These are phyloP conservation scores for Drosophila ohnishii DNA, from an alignment of 1,140 invertebrate genomes.

Conservation along the genomic window DNA sequence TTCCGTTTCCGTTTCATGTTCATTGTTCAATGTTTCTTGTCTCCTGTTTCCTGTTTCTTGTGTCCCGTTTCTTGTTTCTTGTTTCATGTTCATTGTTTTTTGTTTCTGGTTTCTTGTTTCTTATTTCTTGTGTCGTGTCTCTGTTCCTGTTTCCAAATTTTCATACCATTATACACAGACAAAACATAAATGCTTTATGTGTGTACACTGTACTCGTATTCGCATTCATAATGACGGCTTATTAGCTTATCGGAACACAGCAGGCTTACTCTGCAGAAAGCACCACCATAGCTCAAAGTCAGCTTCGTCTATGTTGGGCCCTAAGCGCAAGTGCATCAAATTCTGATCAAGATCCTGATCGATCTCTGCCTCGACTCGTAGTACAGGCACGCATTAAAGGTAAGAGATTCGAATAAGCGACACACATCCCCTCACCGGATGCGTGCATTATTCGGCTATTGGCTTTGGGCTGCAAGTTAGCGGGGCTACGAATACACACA, in stretches of 20 bases:
- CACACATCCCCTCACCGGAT: slow-evolving; percentile 12
- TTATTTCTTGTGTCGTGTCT: slow-evolving; percentile 15
- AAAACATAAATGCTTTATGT: slow-evolving; percentile 69
- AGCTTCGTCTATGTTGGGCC: slow-evolving; percentile 79
- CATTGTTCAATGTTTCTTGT: slow-evolving; percentile 11
- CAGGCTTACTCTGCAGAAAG: slow-evolving; percentile 81
- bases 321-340: slow-evolving; percentile 54
- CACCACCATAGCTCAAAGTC: slow-evolving; percentile 83
- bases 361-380: slow-evolving; percentile 1
- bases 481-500: slow-evolving; percentile 30
- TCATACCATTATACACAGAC: slow-evolving; percentile 73
- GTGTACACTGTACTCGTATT: slow-evolving; percentile 65
- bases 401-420: slow-evolving; percentile 10
- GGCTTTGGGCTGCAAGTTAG: slow-evolving; percentile 78
- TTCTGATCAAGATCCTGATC: slow-evolving; percentile 7
- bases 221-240: slow-evolving; percentile 45
- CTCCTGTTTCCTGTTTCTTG: background rate
- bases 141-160: slow-evolving; percentile 47
- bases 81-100: slow-evolving; percentile 8
- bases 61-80: slow-evolving; percentile 2
- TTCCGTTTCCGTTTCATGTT: background rate
- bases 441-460: slow-evolving; percentile 35
- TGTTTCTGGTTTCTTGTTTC: slow-evolving; percentile 10
- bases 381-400: background rate
- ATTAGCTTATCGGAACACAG: slow-evolving; percentile 64